These are phyloP conservation scores for Lasioglossum zephyrum DNA, from an alignment of 2,888 invertebrate genomes.

Conservation along the genomic window DNA sequence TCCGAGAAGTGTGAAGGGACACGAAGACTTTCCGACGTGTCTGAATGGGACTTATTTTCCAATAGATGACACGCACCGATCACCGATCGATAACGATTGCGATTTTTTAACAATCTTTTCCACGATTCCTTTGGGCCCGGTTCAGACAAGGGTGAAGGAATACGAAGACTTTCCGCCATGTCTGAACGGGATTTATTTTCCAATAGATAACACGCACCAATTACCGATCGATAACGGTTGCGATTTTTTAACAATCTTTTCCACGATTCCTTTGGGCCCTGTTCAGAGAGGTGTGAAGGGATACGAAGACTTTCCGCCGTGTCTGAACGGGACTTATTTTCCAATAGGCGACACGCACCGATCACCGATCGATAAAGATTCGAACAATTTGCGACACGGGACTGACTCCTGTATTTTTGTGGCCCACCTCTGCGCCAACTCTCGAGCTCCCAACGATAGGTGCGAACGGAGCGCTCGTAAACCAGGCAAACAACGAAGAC, in stretches of 20 bases:
- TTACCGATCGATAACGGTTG: too few relatives aligned
- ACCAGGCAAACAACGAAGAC: slow-evolving; percentile 76
- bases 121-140: background rate
- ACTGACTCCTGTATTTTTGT: background rate
- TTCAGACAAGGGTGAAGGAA: too few relatives aligned
- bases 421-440: background rate
- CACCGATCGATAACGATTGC: background rate
- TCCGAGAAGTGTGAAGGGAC: too few relatives aligned
- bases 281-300: too few relatives aligned
- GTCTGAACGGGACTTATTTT: background rate
- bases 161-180: too few relatives aligned
- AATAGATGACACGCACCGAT: background rate
- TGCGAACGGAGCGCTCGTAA: slow-evolving; percentile 61
- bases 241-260: background rate
- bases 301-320: too few relatives aligned
- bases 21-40: too few relatives aligned
- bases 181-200: background rate
- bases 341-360: background rate
- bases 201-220: background rate
- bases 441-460: too few relatives aligned
- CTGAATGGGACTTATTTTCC: background rate
- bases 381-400: background rate
- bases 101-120: background rate
- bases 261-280: background rate
- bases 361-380: background rate